Base-by-base conservation (phyloP, 2,888 invertebrate genomes). In the Phaonia tiefii region DNA sequence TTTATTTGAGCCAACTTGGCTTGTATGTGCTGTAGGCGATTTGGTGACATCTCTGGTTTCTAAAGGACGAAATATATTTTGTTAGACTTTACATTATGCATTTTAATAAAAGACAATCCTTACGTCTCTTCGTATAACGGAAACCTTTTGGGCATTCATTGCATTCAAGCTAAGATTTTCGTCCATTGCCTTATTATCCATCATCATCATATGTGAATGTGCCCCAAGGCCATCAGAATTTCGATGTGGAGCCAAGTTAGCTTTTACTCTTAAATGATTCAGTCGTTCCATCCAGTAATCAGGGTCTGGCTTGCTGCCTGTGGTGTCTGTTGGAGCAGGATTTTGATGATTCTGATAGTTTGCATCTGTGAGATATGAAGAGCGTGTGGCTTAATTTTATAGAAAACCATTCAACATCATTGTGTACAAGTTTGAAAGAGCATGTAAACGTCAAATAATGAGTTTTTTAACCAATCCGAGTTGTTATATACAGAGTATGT, bases 281-380 rank as follows among this genome's bases (percentile, higher is more conserved):
- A 91, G 84, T 26, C 89, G 88, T 75, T 90, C 90, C 90, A 91
- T 90, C 90, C 91, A 91, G 78, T 88, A 89, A 20, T 91, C 91
- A 2, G 91, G 88, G 85, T 90, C 88, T 49, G 84, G 79, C 78
- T 87, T 83, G 58, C 84, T 87, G 10, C 84, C 73, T 56, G 75
- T 76, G 77, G 84, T 69, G 22, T 72, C 70, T 20, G 51, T 65
- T 31, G 81, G 66, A 13, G 79, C 60, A 75, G 72, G 71, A 58
- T 77, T 65, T 69, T 58, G 37, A 15, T 82, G 82, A 71, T 84
- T 83, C 82, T 85, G 85, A 65, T 84, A 85, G 83, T 87, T 86
- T 69, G 84, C 83, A 84, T 86, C 86, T 86, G 79, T 85, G 75
- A 83, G 75, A 78, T 83, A 82, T 56, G 82, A 83, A 79, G 78